Evolutionary conservation across 2,888 invertebrate genomes (phyloP).

Genomic region (Myathropa florea): DNA sequence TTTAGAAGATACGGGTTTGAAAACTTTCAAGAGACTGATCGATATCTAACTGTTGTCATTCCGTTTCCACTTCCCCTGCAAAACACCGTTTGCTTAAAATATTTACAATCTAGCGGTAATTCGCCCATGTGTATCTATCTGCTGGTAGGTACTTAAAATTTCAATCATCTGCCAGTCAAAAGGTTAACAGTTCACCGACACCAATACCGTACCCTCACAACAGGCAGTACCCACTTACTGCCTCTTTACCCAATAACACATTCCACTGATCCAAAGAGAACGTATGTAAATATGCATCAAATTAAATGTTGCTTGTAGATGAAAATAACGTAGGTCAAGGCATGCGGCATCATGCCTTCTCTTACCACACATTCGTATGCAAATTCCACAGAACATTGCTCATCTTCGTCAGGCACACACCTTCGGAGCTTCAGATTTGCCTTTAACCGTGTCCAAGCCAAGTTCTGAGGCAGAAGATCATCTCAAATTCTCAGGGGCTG

Average conservation of each 20-base stretch:
- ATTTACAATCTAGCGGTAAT: too few relatives aligned
- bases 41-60: too few relatives aligned
- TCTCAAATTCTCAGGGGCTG: conserved; percentile 22
- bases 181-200: conserved; percentile 39
- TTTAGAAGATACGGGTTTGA: too few relatives aligned
- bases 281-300: not conserved
- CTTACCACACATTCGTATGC: not conserved
- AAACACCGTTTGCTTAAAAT: too few relatives aligned
- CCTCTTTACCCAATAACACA: conserved; percentile 56
- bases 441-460: not conserved
- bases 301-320: not conserved
- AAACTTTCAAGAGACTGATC: too few relatives aligned
- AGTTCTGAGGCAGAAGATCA: conserved; percentile 19
- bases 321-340: conserved; percentile 60
- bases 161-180: not conserved
- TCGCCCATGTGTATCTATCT: too few relatives aligned
- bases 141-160: not conserved
- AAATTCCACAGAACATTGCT: conserved; percentile 41
- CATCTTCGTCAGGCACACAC: conserved; percentile 20
- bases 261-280: conserved; percentile 44
- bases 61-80: too few relatives aligned
- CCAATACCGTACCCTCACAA: not conserved
- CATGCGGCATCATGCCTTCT: conserved; percentile 23
- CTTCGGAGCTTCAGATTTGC: not conserved
- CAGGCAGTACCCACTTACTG: conserved; percentile 13